phyloP scores from a whole-genome alignment of 2,888 invertebrate species.

The Brassicogethes aeneus region DNA sequence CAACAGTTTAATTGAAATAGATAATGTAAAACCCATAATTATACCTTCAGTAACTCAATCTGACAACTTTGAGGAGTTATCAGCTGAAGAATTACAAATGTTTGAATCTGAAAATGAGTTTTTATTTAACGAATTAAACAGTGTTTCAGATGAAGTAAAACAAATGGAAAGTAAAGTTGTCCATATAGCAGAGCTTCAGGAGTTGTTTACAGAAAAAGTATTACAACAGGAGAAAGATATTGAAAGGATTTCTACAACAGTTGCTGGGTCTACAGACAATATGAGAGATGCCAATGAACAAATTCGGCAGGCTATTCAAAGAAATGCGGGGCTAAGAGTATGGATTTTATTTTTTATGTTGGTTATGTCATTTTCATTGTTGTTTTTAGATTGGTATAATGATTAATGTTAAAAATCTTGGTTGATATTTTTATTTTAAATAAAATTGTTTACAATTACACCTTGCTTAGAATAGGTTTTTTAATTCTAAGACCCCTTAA shows the following conservation, averaged over 20 bases:
- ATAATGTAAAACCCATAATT: slow-evolving; percentile 8
- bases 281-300: slow-evolving; percentile 95
- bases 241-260: slow-evolving; percentile 79
- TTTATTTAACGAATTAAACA: slow-evolving; percentile 78
- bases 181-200: slow-evolving; percentile 91
- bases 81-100: slow-evolving; percentile 84
- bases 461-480: no score
- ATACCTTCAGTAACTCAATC: slow-evolving; percentile 9
- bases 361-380: slow-evolving; percentile 89
- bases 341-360: slow-evolving; percentile 92
- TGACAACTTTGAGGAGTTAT: slow-evolving; percentile 57
- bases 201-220: slow-evolving; percentile 93
- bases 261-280: slow-evolving; percentile 89
- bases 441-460: no score
- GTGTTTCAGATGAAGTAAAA: slow-evolving; percentile 81
- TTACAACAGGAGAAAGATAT: slow-evolving; percentile 90
- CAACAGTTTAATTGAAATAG: slow-evolving; percentile 9
- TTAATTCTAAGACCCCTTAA: no score
- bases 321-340: slow-evolving; percentile 90
- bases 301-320: slow-evolving; percentile 92
- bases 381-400: slow-evolving; percentile 99
- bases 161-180: slow-evolving; percentile 88
- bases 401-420: slow-evolving; percentile 44
- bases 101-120: slow-evolving; percentile 88
- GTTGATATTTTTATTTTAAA: slow-evolving; percentile 3